These are phyloP conservation scores for Temnothorax longispinosus DNA, from an alignment of 1,140 invertebrate genomes.

Conservation along the genomic window DNA sequence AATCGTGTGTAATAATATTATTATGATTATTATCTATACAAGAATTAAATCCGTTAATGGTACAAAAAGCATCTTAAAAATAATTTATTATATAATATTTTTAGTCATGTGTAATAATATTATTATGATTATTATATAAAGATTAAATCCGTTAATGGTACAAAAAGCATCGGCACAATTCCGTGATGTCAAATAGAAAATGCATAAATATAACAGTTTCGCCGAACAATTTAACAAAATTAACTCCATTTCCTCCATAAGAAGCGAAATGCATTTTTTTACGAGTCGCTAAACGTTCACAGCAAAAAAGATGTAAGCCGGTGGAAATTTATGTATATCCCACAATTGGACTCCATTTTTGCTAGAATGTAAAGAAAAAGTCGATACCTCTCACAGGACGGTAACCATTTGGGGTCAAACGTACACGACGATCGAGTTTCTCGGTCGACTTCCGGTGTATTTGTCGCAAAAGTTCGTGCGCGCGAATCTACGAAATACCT, in stretches of 20 bases:
- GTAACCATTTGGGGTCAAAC: conserved; percentile 29
- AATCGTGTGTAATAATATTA: neutral
- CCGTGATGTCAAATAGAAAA: neutral
- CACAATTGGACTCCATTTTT: neutral
- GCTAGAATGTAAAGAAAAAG: neutral
- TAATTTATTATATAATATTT: neutral
- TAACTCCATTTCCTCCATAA: neutral
- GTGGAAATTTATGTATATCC: conserved; percentile 1
- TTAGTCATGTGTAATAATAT: neutral
- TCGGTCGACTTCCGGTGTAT: neutral
- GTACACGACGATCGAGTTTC: conserved; percentile 39
- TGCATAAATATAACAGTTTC: neutral
- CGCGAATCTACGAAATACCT: conserved; percentile 48
- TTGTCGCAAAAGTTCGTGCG: conserved; percentile 32
- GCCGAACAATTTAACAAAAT: neutral
- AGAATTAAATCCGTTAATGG: neutral
- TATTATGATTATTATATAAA: neutral
- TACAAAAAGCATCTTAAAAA: neutral
- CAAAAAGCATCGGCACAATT: neutral
- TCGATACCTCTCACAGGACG: neutral
- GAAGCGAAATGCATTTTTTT: conserved; percentile 11
- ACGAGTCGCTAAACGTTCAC: neutral
- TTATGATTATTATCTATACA: neutral
- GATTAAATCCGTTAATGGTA: neutral
- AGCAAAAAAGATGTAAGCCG: neutral